A percentile compares a stretch with the other conserved stretches of the same genome.
phyloP scores from a whole-genome alignment of 2,113 vertebrate genomes.

The Spheniscus mendiculus region DNA sequence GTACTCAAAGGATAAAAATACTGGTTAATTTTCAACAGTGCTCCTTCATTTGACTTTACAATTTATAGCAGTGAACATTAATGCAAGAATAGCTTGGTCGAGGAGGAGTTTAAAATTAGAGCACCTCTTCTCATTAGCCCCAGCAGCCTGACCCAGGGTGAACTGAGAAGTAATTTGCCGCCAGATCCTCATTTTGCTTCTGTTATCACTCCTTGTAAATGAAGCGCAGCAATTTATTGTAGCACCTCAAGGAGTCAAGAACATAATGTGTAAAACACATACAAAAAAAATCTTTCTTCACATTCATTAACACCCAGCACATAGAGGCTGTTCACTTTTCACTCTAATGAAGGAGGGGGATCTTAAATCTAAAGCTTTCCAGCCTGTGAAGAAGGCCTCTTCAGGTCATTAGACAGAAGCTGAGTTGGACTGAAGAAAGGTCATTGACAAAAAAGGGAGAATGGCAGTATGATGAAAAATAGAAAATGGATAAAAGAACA shows the following conservation, averaged over 20 bases:
- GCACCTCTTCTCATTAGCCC: conserved; percentile 85
- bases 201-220: conserved; percentile 85
- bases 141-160: conserved; percentile 83
- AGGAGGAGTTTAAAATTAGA: conserved; percentile 89
- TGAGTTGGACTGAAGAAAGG: conserved; percentile 80
- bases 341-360: conserved; percentile 81
- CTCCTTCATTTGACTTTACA: conserved; percentile 89
- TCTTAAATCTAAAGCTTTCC: conserved; percentile 84
- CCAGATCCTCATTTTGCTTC: conserved; percentile 85
- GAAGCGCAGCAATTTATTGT: conserved; percentile 86
- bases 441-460: conserved; percentile 80
- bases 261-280: conserved; percentile 90
- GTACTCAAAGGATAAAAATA: conserved; percentile 82
- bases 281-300: conserved; percentile 86
- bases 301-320: conserved; percentile 89
- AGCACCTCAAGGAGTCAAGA: conserved; percentile 93
- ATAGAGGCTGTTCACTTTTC: conserved; percentile 80
- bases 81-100: conserved; percentile 81
- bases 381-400: conserved; percentile 81
- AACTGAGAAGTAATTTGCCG: conserved; percentile 83
- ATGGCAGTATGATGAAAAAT: conserved; percentile 74
- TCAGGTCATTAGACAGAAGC: conserved; percentile 81
- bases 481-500: conserved; percentile 79
- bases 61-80: conserved; percentile 82
- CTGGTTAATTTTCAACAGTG: conserved; percentile 84